Evolutionary conservation across 2,113 vertebrate species (phyloP).

Genomic region (Rhizomys pruinosus): DNA sequence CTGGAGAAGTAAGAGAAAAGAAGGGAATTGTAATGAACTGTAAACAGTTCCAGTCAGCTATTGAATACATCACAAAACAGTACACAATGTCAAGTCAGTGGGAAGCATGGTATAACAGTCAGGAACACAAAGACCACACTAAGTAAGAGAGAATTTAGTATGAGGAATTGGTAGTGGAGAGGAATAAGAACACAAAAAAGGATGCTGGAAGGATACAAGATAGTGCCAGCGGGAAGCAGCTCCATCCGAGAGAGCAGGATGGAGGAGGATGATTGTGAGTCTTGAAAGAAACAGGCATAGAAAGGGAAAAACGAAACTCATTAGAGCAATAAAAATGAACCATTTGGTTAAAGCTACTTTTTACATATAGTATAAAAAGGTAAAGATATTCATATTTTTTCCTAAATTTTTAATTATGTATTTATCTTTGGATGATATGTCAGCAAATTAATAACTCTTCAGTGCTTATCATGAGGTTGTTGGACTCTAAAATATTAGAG

Average conservation of each 20-base stretch:
- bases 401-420: neutral
- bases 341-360: conserved; percentile 13
- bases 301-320: neutral
- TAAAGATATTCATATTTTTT: neutral
- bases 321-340: neutral
- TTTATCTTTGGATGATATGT: neutral
- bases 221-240: neutral
- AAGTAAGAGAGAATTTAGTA: neutral
- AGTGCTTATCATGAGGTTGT: neutral
- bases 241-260: neutral
- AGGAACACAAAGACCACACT: neutral
- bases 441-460: neutral
- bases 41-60: neutral
- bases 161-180: neutral
- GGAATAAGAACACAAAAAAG: neutral
- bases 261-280: neutral
- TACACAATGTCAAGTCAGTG: neutral
- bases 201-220: neutral
- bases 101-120: neutral
- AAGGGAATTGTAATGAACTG: neutral
- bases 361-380: neutral
- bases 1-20: neutral
- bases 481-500: neutral
- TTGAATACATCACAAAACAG: neutral
- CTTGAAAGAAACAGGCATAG: neutral